Evolutionary conservation across 1,140 invertebrate genomes (phyloP).

Genomic region (Bradysia coprophila): DNA sequence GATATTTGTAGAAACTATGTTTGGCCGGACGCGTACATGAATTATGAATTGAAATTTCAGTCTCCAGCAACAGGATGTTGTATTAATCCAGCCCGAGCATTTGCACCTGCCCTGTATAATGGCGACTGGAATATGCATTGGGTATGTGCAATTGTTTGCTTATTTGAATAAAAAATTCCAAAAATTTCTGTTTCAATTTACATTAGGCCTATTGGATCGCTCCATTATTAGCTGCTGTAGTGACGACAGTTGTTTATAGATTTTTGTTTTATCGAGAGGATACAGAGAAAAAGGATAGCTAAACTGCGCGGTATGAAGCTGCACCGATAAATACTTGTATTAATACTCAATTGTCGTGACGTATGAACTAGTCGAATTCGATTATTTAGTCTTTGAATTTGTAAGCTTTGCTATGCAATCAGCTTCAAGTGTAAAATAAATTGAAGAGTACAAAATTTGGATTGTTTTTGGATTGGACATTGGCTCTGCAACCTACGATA

Average conservation of each 20-base stretch:
- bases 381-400: background rate
- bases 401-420: no score
- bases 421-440: no score
- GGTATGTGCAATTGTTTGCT: constrained; percentile 29
- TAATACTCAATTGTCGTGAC: no score
- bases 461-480: no score
- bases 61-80: constrained; percentile 58
- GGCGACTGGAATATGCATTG: constrained; percentile 48
- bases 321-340: no score
- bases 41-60: no score
- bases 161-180: background rate
- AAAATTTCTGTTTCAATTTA: background rate
- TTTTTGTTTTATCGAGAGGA: constrained; percentile 27
- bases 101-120: constrained; percentile 56
- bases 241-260: constrained; percentile 39
- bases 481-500: no score
- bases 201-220: constrained; percentile 52
- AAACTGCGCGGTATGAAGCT: no score
- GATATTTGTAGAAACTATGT: no score
- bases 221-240: constrained; percentile 35
- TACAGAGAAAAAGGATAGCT: background rate
- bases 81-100: constrained; percentile 63
- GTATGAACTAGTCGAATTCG: no score
- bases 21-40: no score
- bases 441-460: no score